These are phyloP conservation scores for Phoxinus phoxinus DNA, from an alignment of 2,113 vertebrate species.

Conservation along the genomic window DNA sequence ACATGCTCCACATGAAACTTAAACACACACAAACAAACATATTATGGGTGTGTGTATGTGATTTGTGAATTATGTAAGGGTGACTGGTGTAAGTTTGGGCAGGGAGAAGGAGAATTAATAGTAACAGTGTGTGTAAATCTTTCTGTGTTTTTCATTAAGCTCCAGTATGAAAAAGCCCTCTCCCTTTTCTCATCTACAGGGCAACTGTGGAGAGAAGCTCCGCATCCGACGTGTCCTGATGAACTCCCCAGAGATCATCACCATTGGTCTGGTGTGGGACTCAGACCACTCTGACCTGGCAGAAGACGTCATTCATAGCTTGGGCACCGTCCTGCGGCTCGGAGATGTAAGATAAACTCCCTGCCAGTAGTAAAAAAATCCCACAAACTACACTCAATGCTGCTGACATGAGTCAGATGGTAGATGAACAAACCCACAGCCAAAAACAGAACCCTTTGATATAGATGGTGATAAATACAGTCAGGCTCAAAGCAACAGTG, in stretches of 20 bases:
- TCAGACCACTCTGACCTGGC: conserved; percentile 94
- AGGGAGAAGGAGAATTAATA: neutral
- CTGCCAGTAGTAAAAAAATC: neutral
- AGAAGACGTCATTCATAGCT: conserved; percentile 94
- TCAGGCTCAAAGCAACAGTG: conserved; percentile 1
- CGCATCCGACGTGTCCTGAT: conserved; percentile 92
- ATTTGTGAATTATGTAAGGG: neutral
- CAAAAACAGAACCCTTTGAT: neutral
- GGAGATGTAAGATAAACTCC: conserved; percentile 83
- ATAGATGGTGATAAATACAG: neutral
- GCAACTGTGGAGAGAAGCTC: conserved; percentile 93
- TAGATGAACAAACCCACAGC: neutral
- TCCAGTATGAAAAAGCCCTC: neutral
- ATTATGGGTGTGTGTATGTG: conserved; percentile 14
- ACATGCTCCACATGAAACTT: neutral
- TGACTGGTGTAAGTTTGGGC: neutral
- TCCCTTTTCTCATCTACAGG: conserved; percentile 74
- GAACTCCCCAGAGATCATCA: conserved; percentile 95
- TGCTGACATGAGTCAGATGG: neutral
- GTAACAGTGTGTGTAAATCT: neutral
- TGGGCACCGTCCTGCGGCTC: conserved; percentile 92
- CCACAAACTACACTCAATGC: neutral
- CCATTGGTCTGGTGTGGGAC: conserved; percentile 96
- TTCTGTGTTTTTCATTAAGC: neutral
- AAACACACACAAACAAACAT: conserved; percentile 26